Evolutionary conservation across 2,797 vertebrate species (phyloP), one percentile per base, ranked within the genome.

Genomic region (Denticeps clupeoides): DNA sequence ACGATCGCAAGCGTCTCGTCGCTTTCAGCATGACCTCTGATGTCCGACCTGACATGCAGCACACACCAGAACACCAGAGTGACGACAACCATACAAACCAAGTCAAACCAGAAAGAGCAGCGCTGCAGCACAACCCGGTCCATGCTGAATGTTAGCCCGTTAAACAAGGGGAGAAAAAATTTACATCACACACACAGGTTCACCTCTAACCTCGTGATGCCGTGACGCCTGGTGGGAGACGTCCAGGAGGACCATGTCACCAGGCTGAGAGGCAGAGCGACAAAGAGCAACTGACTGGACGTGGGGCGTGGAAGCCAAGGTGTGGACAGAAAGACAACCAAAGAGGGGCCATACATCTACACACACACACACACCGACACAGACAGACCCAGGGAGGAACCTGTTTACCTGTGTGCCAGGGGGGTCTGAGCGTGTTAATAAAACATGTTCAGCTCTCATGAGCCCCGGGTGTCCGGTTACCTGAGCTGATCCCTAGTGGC

Each of bases 201-300:
- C 43, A 56, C 60, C 72, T 81, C 80, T 58, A 38, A 86, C 84
- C 84, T 84, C 80, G 71, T 80, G 64, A 59, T 69, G 73, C 42
- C n/a, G 55, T 53, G 69, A 64, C 67, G 75, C 57, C 18, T 44
- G 65, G 53, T 49, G 11, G 23, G 48, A 47, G 55, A 49, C 44
- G 65, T 77, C 68, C 67, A 80, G 60, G 59, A 70, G 54, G 38
- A 79, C 61, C 65, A 78, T 13, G 59, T 62, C 67, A 35, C 53
- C 56, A 1, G 52, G 61, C 47, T 55, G 71, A 9, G 70, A 79
- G 33, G 56, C 60, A 1, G 69, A 74, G 71, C 68, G 72, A 58
- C 70, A 74, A 59, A 82, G 35, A 69, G 77, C 50, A 64, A 75
- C 70, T 11, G 70, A 38, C 71, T 71, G 69, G 51, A 11, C n/a